These are phyloP conservation scores for Pimephales promelas DNA, from an alignment of 2,113 vertebrate species.

Conservation along the genomic window DNA sequence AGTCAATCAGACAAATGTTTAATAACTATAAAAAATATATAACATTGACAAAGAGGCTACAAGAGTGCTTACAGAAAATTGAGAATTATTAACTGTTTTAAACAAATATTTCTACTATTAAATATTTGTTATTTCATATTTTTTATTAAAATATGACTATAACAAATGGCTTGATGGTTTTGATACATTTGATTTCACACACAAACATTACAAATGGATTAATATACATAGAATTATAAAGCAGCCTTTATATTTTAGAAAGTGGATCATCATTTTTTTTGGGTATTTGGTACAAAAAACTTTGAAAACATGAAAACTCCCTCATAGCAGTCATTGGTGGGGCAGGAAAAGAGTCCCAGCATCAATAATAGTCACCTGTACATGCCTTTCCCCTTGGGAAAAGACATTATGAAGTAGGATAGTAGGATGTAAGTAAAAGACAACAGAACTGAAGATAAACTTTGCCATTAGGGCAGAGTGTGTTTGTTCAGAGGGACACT, in stretches of 20 bases:
- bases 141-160: too few species aligned
- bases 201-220: background rate
- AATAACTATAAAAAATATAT: too few species aligned
- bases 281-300: background rate
- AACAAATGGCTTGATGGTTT: too few species aligned
- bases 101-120: too few species aligned
- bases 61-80: too few species aligned
- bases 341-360: slow-evolving; percentile 61
- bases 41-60: too few species aligned
- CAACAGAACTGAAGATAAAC: slow-evolving; percentile 43
- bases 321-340: slow-evolving; percentile 53
- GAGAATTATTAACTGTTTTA: too few species aligned
- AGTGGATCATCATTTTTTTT: background rate
- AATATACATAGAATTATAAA: background rate
- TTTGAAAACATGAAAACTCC: slow-evolving; percentile 58
- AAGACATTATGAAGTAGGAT: slow-evolving; percentile 28
- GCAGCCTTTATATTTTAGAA: background rate
- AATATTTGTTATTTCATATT: too few species aligned
- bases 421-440: slow-evolving; percentile 36
- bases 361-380: slow-evolving; percentile 68
- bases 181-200: background rate
- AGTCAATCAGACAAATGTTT: too few species aligned
- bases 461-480: slow-evolving; percentile 32
- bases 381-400: slow-evolving; percentile 34
- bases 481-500: slow-evolving; percentile 43